Percentiles rank a stretch among this genome's conserved stretches.
phyloP scores from a whole-genome alignment of 2,113 vertebrate species.

The Anas platyrhynchos region DNA sequence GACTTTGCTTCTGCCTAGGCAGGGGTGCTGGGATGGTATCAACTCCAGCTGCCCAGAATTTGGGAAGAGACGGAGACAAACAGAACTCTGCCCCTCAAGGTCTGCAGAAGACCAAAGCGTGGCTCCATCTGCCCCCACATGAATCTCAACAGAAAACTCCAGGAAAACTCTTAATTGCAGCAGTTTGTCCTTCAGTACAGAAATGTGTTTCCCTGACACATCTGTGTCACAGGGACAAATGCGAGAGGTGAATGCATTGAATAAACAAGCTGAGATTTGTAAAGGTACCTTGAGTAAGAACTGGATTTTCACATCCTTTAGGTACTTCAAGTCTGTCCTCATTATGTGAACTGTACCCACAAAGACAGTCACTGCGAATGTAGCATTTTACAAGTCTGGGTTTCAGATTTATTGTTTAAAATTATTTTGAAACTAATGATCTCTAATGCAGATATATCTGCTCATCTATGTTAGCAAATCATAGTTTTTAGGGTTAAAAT shows the following conservation, averaged over 20 bases:
- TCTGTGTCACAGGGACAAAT: background rate
- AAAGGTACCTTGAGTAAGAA: background rate
- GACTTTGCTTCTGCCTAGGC: background rate
- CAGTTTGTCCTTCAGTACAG: background rate
- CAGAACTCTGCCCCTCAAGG: background rate
- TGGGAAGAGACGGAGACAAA: background rate
- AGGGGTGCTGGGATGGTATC: background rate
- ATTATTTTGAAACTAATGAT: background rate
- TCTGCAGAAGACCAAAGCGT: background rate
- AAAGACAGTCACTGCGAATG: background rate
- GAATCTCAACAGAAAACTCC: background rate
- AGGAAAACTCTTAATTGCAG: background rate
- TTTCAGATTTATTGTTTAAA: slow-evolving; percentile 41
- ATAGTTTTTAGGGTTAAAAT: background rate
- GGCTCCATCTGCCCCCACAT: rapidly evolving
- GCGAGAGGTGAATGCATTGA: background rate
- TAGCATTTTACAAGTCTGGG: background rate
- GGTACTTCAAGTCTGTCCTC: background rate
- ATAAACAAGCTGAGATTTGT: background rate
- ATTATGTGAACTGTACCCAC: background rate
- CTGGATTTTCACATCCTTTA: background rate
- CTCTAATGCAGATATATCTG: background rate
- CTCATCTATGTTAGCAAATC: background rate
- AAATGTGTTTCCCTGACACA: background rate
- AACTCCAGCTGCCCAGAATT: background rate